These are phyloP conservation scores for Arvicanthis niloticus DNA, from an alignment of 2,113 vertebrate species.

Conservation along the genomic window DNA sequence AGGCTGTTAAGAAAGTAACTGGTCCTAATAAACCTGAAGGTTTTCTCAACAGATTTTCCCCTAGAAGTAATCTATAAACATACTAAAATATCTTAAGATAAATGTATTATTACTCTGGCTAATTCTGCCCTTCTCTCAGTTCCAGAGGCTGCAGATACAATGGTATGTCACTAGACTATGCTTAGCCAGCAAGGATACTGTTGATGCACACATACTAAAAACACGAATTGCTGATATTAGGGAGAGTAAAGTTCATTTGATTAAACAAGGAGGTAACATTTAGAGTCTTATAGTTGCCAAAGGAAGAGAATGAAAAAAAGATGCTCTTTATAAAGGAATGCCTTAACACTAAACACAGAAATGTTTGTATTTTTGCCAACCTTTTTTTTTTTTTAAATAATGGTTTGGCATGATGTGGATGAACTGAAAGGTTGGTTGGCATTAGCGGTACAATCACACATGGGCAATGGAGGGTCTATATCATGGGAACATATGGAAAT, in stretches of 20 bases:
- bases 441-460: not conserved
- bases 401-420: not conserved
- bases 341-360: slow-evolving; percentile 33
- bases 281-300: slow-evolving; percentile 14
- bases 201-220: not conserved
- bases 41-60: not conserved
- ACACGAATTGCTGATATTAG: not conserved
- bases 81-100: not conserved
- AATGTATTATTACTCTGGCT: not conserved
- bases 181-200: not conserved
- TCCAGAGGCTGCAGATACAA: not conserved
- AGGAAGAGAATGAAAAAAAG: not conserved
- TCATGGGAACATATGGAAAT: not conserved
- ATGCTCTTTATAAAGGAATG: not conserved
- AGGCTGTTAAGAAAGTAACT: not conserved
- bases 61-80: not conserved
- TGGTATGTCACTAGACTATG: not conserved
- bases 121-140: not conserved
- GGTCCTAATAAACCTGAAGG: not conserved
- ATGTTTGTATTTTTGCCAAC: not conserved
- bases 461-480: not conserved
- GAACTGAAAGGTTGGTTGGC: not conserved
- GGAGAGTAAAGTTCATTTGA: not conserved
- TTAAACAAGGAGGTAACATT: not conserved
- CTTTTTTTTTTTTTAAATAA: not conserved